Base-by-base conservation (phyloP, 2,888 invertebrate genomes). In the Drosophila diplacantha region DNA sequence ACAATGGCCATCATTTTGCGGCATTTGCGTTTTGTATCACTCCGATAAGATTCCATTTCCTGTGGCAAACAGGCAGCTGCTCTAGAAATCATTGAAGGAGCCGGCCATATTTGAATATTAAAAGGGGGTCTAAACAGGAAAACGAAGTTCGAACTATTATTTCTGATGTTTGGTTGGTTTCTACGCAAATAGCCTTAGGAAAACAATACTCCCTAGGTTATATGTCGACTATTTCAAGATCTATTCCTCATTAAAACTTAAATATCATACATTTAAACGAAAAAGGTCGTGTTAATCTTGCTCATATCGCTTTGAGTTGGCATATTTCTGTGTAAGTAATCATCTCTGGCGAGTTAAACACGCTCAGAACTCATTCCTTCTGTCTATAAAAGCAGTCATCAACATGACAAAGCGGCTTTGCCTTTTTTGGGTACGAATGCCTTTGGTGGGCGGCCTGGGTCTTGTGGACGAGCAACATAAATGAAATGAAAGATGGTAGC, bases 1-100 rank as follows among this genome's bases (percentile, higher is more conserved):
- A n/a, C n/a, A n/a, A n/a, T n/a, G n/a, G n/a, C n/a, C n/a, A 18
- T 31, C 51, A 41, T 73, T 76, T 59, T 71, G 67, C 47, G 11
- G 26, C 26, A 51, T 32, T 51, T 26, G 24, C 34, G 22, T 29
- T 39, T 53, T 56, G 44, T 71, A 38, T 58, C 50, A 20, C 24
- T 5, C 35, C 56, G 61, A 72, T 62, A 72, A 69, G 44, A 26
- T 38, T 31, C 47, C 29, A 66, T 54, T 72, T 78, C 79, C 79
- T 60, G 70, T 62, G 47, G 16, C 53, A 56, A 51, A 51, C 32
- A 32, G 41, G 16, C 20, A 12, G 18, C n/a, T 31, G 43, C 11
- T 22, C 14, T 22, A 8, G 14, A 22, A n/a, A 2, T 14, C 39
- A 20, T 39, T 18, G 26, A 26, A 26, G 9, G 9, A 26, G 26